Conservation (phyloP, 2,797 vertebrate genomes). For the Phalloptychus januarius region DNA sequence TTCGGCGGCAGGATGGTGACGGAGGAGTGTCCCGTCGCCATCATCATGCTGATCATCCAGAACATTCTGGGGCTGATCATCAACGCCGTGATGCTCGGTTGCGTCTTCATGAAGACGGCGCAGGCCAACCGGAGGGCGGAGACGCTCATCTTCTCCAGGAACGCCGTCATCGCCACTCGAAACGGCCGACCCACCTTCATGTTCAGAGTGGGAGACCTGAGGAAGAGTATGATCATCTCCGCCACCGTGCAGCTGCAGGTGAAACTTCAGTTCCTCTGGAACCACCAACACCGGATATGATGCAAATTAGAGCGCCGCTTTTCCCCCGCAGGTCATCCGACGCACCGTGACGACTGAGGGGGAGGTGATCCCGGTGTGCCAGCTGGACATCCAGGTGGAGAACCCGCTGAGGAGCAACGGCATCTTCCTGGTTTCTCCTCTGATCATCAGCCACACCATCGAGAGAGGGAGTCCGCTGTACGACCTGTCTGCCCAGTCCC, state of each 20-base stretch:
- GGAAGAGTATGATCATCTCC: constrained; percentile 99
- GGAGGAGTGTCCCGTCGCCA: constrained; percentile 93
- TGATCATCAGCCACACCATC: constrained; percentile 94
- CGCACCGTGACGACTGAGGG: constrained; percentile 93
- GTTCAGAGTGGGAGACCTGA: constrained; percentile 94
- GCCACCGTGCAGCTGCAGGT: constrained; percentile 95
- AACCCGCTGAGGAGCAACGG: constrained; percentile 95
- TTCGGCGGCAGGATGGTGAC: constrained; percentile 98
- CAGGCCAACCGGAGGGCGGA: constrained; percentile 95
- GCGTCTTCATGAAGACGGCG: constrained; percentile 98
- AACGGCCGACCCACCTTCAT: constrained; percentile 93
- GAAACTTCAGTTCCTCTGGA: background rate
- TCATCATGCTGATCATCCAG: constrained; percentile 92
- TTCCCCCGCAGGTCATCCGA: constrained; percentile 82
- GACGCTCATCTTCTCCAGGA: constrained; percentile 95
- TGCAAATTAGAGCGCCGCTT: background rate
- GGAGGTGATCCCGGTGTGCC: constrained; percentile 94
- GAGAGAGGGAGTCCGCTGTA: constrained; percentile 95
- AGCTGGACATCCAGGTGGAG: constrained; percentile 95
- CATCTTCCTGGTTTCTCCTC: constrained; percentile 94
- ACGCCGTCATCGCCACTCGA: constrained; percentile 90
- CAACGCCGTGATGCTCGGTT: constrained; percentile 97
- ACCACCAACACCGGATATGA: background rate
- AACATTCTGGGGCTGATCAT: constrained; percentile 96
- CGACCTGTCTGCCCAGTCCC: constrained; percentile 87